Evolutionary conservation across 2,113 vertebrate species (phyloP).

Genomic region (Colaptes auratus): DNA sequence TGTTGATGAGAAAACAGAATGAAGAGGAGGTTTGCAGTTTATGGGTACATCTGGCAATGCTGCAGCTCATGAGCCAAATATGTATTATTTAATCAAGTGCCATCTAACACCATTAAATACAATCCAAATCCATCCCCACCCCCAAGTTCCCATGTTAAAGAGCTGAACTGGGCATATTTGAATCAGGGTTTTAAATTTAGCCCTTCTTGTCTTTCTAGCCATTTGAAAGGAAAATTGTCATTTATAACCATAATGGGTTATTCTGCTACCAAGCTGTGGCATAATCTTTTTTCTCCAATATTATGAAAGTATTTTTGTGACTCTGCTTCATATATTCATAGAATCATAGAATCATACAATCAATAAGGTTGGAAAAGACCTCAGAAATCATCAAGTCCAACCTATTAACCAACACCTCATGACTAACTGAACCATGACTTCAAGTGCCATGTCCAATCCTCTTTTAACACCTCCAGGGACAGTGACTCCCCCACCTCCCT

Average conservation of each 20-base stretch:
- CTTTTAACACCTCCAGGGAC: no score
- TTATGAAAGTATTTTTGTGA: not conserved
- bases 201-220: slow-evolving; percentile 31
- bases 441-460: no score
- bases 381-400: no score
- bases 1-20: not conserved
- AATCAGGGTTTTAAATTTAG: slow-evolving; percentile 35
- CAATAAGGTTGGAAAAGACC: no score
- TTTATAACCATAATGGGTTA: slow-evolving; percentile 21
- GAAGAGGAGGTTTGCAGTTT: not conserved
- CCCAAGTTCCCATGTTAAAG: slow-evolving; percentile 46
- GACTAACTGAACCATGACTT: no score
- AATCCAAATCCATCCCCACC: no score
- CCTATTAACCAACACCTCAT: no score
- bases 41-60: not conserved
- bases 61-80: slow-evolving; percentile 2
- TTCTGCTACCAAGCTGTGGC: not conserved
- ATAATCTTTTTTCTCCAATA: not conserved
- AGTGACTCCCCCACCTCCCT: no score
- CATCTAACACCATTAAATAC: slow-evolving; percentile 18
- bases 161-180: slow-evolving; percentile 33
- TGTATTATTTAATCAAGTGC: not conserved
- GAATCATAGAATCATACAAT: no score
- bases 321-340: not conserved
- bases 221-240: slow-evolving; percentile 54